Conservation (phyloP, 2,113 vertebrate genomes). For the Trochalopteron elliotii region DNA sequence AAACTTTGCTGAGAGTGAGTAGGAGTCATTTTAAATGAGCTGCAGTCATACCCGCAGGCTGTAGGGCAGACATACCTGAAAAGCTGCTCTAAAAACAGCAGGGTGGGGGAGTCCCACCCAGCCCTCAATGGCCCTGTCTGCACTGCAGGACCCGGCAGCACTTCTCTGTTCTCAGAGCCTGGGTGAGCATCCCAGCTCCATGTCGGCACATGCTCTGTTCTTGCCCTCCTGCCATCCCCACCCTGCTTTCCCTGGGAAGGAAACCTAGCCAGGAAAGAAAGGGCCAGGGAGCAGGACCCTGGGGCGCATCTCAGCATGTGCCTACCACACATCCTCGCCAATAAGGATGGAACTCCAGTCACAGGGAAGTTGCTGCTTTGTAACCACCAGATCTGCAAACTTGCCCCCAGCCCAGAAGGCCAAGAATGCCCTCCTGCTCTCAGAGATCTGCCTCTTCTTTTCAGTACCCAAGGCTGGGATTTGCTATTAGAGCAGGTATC, state of each 20-base stretch:
- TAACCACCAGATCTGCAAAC: not conserved
- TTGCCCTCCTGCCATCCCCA: not conserved
- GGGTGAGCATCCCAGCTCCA: not conserved
- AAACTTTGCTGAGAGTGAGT: not conserved
- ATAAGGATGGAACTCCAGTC: accelerated
- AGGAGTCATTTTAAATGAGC: conserved; percentile 1
- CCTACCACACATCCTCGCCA: not conserved
- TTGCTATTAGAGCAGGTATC: not conserved
- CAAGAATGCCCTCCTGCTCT: not conserved
- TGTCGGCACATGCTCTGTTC: conserved; percentile 28
- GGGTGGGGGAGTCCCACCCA: not conserved
- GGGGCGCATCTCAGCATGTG: not conserved
- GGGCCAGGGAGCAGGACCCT: not conserved
- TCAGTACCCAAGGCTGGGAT: not conserved
- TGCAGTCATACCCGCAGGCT: conserved; percentile 13
- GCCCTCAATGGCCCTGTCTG: not conserved
- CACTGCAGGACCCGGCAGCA: not conserved
- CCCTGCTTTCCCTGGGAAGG: not conserved
- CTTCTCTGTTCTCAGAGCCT: not conserved
- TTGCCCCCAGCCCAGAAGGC: not conserved
- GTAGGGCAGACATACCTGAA: conserved; percentile 47
- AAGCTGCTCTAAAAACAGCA: not conserved
- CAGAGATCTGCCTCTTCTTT: not conserved
- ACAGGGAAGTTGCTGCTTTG: not conserved
- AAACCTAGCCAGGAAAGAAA: not conserved